phyloP scores from a whole-genome alignment of 2,113 vertebrate genomes.

The Turnix velox region DNA sequence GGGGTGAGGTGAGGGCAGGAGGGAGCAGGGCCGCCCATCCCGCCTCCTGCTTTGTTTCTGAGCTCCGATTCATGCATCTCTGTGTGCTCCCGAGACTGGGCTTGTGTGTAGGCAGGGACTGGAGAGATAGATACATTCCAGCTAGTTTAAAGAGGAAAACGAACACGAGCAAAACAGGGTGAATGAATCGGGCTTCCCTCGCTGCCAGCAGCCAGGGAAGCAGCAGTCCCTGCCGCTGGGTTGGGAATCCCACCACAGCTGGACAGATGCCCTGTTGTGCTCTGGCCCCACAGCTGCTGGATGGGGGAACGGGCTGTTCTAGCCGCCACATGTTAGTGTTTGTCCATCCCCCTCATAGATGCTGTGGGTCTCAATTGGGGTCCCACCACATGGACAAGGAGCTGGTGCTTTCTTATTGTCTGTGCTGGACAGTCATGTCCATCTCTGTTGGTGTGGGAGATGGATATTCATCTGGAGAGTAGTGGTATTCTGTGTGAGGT shows the following conservation, averaged over 20 bases:
- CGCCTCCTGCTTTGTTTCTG: slow-evolving; percentile 38
- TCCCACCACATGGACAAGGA: accelerated
- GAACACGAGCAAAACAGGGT: not conserved
- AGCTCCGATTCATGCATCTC: not conserved
- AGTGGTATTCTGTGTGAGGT: not conserved
- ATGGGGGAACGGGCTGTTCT: accelerated
- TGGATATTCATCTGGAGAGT: not conserved
- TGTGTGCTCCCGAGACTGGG: not conserved
- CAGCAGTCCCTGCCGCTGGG: not conserved
- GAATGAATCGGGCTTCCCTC: not conserved
- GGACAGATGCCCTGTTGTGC: not conserved
- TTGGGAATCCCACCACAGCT: not conserved
- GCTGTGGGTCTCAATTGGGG: not conserved
- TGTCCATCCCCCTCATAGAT: not conserved
- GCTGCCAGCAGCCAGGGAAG: not conserved
- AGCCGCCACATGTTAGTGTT: accelerated
- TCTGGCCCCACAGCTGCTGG: accelerated
- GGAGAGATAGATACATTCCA: slow-evolving; percentile 5
- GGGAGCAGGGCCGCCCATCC: not conserved
- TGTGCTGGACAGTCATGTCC: not conserved
- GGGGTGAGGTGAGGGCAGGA: slow-evolving; percentile 55
- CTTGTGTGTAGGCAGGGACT: slow-evolving; percentile 32
- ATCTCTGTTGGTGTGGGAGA: not conserved
- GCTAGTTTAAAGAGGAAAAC: not conserved
- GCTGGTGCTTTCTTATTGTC: not conserved